A percentile compares a stretch with the other conserved stretches of the same genome.
These are phyloP conservation scores for Acrocephalus arundinaceus DNA, from an alignment of 2,113 vertebrate species.

Conservation along the genomic window DNA sequence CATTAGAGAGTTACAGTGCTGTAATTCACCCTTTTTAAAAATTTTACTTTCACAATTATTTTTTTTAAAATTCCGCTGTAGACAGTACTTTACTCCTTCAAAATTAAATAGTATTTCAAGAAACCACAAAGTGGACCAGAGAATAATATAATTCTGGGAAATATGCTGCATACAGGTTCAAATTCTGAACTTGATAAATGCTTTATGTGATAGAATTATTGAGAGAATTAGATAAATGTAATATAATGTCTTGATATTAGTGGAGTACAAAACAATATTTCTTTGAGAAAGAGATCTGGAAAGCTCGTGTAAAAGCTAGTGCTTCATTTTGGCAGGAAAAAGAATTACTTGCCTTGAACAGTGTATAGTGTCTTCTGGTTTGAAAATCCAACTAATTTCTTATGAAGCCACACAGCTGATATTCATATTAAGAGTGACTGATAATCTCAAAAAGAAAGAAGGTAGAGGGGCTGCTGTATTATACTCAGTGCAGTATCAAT, in stretches of 20 bases:
- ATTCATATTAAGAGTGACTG: constrained; percentile 17
- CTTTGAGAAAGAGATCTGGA: not conserved
- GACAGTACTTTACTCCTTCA: not conserved
- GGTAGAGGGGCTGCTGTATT: fast-evolving
- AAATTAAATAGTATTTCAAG: not conserved
- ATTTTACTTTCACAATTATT: not conserved
- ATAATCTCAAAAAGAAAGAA: not conserved
- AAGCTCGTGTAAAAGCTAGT: not conserved
- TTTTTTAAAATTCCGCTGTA: not conserved
- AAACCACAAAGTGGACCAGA: not conserved
- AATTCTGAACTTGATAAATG: not conserved
- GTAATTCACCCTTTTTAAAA: not conserved
- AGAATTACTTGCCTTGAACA: not conserved
- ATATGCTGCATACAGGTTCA: not conserved
- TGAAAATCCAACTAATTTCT: not conserved
- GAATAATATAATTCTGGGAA: not conserved
- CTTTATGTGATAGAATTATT: not conserved
- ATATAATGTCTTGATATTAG: not conserved
- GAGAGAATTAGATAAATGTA: not conserved
- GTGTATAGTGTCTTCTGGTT: not conserved
- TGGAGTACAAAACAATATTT: not conserved
- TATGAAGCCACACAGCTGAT: not conserved
- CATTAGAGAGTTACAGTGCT: not conserved
- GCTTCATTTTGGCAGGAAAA: not conserved
- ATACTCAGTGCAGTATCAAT: not conserved